Percentiles rank a stretch among this genome's conserved stretches.
Evolutionary conservation across 1,140 invertebrate genomes (phyloP).

Genomic region (Chironomus tepperi): DNA sequence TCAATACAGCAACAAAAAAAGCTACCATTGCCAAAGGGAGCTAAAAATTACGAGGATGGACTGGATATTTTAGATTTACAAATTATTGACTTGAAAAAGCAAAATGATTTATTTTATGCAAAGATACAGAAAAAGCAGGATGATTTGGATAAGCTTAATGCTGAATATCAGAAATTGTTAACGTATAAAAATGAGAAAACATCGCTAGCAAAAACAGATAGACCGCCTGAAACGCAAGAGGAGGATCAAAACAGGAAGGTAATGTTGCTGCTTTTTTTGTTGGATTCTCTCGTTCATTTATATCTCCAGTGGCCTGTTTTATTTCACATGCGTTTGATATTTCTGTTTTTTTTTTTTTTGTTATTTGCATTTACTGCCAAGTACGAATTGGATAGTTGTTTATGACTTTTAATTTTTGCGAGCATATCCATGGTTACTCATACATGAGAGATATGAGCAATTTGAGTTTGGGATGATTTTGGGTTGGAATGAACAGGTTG

Average conservation of each 20-base stretch:
- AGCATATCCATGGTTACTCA: too few relatives aligned
- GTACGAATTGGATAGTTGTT: too few relatives aligned
- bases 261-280: not conserved
- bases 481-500: too few relatives aligned
- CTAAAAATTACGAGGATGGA: constrained; percentile 47
- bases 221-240: constrained; percentile 44
- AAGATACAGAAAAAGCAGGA: constrained; percentile 51
- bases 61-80: constrained; percentile 59
- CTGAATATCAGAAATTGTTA: constrained; percentile 48
- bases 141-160: constrained; percentile 45
- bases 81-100: constrained; percentile 63
- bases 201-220: constrained; percentile 37
- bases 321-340: too few relatives aligned
- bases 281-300: not conserved
- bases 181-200: constrained; percentile 39
- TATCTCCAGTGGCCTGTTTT: not conserved
- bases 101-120: constrained; percentile 62
- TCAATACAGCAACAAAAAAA: constrained; percentile 30
- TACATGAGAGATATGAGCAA: too few relatives aligned
- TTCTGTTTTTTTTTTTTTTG: too few relatives aligned
- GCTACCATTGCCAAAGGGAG: constrained; percentile 36
- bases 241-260: constrained; percentile 39
- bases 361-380: too few relatives aligned
- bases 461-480: too few relatives aligned
- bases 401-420: too few relatives aligned